These are phyloP conservation scores for Hydrozoanthus tunicans DNA, from an alignment of 64 coral and sea anemone genomes.

Conservation along the genomic window DNA sequence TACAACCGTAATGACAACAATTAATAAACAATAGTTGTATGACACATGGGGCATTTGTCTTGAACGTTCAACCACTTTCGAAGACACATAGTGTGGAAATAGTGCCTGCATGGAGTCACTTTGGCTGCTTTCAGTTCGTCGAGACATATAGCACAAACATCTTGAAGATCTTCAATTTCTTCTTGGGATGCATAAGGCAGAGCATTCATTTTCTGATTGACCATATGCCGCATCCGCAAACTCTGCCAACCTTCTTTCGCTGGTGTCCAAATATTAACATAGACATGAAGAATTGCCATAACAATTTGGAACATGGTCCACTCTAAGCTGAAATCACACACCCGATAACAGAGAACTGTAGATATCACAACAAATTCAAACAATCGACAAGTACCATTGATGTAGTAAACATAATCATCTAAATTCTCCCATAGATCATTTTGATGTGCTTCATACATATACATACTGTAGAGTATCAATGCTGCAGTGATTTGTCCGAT, in stretches of 20 bases:
- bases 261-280: conserved; percentile 97
- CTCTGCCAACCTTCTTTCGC: conserved; percentile 96
- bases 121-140: conserved; percentile 90
- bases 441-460: conserved; percentile 89
- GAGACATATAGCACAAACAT: conserved; percentile 95
- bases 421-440: conserved; percentile 91
- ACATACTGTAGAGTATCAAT: conserved; percentile 80
- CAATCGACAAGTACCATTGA: conserved; percentile 91
- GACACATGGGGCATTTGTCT: conserved; percentile 98
- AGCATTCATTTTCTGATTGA: conserved; percentile 88
- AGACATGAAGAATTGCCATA: conserved; percentile 92
- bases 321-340: conserved; percentile 94
- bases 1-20: too few relatives aligned
- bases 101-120: conserved; percentile 95
- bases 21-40: conserved; percentile 65
- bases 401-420: conserved; percentile 98
- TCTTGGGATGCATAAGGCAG: conserved; percentile 81
- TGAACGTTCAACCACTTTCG: conserved; percentile 96
- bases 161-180: conserved; percentile 88
- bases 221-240: conserved; percentile 74
- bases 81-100: conserved; percentile 89
- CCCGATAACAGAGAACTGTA: conserved; percentile 90
- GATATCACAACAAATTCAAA: conserved; percentile 97
- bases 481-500: conserved; percentile 95
- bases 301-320: conserved; percentile 95